Evolutionary conservation across 2,113 vertebrate genomes (phyloP), one percentile per base, ranked within the genome.

Genomic region (Callithrix jacchus): DNA sequence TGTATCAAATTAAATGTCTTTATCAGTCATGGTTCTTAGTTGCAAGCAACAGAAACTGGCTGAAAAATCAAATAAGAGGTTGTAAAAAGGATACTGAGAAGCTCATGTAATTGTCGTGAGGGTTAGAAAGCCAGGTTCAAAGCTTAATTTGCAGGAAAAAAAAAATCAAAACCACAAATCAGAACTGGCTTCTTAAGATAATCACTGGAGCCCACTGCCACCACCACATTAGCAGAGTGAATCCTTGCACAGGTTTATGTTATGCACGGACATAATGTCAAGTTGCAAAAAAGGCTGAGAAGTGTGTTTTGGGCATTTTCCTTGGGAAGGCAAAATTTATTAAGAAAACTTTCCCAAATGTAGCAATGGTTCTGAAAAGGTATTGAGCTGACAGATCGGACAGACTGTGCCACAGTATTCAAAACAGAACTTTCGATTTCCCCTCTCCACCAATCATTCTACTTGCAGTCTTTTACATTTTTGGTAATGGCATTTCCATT

Each of bases 1-100:
- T 25, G 0, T 73, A 92, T 94, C 87, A 84, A 96, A 96, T 94
- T 93, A 94, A 94, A 94, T 76, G 56, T 94, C 95, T 97, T 97
- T 71, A 91, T 97, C 95, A 91, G 94, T 86, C 83, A 96, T 80
- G 71, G 40, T 58, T 76, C 83, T 89, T 93, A 84, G 94, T 58
- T 93, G 90, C 25, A 94, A 96, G 74, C 37, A 96, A 87, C 79
- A 96, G 68, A 97, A 93, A 77, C n/a, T n/a, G 37, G 40, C 35
- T 40, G 66, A 95, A 74, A 87, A 92, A 81, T 83, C n/a, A 58
- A 96, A 91, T 13, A 91, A 56, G 35, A 35, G 81, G 42, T 61
- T 83, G 64, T 42, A 42, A 42, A 90, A 77, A 56, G n/a, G 18
- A 71, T 80, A 52, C 47, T 37, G 83, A 92, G 70, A 87, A 74